Base-by-base conservation (phyloP, 2,888 invertebrate species). In the Desoria tigrina region DNA sequence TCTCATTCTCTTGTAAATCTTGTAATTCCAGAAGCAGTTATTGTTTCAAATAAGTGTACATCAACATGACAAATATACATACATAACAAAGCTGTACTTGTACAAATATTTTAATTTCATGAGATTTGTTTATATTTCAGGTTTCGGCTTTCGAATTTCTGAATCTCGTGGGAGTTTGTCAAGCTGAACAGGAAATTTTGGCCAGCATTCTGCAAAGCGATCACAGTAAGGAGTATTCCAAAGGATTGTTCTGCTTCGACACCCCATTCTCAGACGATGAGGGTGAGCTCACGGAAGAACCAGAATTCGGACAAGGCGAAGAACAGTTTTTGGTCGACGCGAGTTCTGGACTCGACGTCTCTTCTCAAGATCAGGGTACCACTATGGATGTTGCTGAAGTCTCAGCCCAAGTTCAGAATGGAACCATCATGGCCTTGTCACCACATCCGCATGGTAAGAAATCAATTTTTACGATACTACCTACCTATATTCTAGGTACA, bases 101-200 rank as follows among this genome's bases (percentile, higher is more conserved):
- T n/a, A n/a, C n/a, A n/a, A n/a, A n/a, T n/a, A n/a, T n/a, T n/a
- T n/a, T n/a, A n/a, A n/a, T n/a, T n/a, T n/a, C n/a, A n/a, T n/a
- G n/a, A n/a, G n/a, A n/a, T n/a, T n/a, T n/a, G n/a, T n/a, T n/a
- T n/a, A 16, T 21, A 6, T 51, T 51, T 51, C 51, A 51, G 51
- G 16, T 4, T 4, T 24, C 27, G 4, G 51, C 84, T 81, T 84
- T 86, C 83, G 86, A 88, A 82, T 89, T 88, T 84, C 84, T 89
- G 82, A 88, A 89, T 84, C 84, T 88, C 78, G 85, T 85, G 80
- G 87, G 86, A 82, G 85, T 88, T 79, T 87, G 86, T 81, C 87
- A 86, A 81, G 84, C 84, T 78, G 88, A 88, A 80, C 83, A 84
- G 77, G 83, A 83, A 79, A 84, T 84, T 79, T 83, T 88, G 76